A percentile compares a stretch with the other conserved stretches of the same genome.
phyloP scores from a whole-genome alignment of 2,797 vertebrate species.

The Serranus cabrilla region DNA sequence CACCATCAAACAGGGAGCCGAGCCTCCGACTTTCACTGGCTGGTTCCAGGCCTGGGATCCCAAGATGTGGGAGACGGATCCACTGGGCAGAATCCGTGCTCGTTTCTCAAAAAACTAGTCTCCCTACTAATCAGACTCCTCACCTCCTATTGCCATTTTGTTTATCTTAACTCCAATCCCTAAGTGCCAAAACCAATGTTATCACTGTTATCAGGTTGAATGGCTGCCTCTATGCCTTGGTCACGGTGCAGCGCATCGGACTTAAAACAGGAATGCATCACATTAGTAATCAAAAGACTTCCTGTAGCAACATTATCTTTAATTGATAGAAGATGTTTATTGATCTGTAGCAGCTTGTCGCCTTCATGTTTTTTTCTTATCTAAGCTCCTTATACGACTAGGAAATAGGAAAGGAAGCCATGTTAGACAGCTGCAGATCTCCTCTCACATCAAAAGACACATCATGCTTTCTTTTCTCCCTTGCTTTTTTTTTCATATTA shows the following conservation, averaged over 20 bases:
- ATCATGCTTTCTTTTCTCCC: slow-evolving; percentile 17
- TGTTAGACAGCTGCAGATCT: slow-evolving; percentile 23
- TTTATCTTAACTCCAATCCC: slow-evolving; percentile 47
- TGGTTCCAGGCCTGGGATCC: slow-evolving; percentile 90
- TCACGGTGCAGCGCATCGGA: slow-evolving; percentile 29
- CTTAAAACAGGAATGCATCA: slow-evolving; percentile 18
- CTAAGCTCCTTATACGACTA: neutral
- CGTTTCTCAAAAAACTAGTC: slow-evolving; percentile 67
- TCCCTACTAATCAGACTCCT: neutral
- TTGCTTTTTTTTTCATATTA: slow-evolving; percentile 2
- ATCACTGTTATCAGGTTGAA: slow-evolving; percentile 38
- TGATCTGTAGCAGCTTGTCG: slow-evolving; percentile 37
- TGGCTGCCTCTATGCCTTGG: slow-evolving; percentile 29
- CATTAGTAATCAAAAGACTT: slow-evolving; percentile 22
- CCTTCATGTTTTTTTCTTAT: slow-evolving; percentile 25
- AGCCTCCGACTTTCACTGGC: slow-evolving; percentile 87
- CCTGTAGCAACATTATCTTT: slow-evolving; percentile 21
- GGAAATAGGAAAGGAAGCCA: slow-evolving; percentile 32
- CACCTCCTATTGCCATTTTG: slow-evolving; percentile 17
- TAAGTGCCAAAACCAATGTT: slow-evolving; percentile 70
- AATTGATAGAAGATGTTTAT: slow-evolving; percentile 33
- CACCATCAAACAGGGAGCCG: slow-evolving; percentile 85
- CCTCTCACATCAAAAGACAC: slow-evolving; percentile 12
- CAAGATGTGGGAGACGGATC: slow-evolving; percentile 85
- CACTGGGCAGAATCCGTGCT: slow-evolving; percentile 75